These are phyloP conservation scores for Tiaroga cobitis DNA, from an alignment of 2,797 vertebrate genomes.

Conservation along the genomic window DNA sequence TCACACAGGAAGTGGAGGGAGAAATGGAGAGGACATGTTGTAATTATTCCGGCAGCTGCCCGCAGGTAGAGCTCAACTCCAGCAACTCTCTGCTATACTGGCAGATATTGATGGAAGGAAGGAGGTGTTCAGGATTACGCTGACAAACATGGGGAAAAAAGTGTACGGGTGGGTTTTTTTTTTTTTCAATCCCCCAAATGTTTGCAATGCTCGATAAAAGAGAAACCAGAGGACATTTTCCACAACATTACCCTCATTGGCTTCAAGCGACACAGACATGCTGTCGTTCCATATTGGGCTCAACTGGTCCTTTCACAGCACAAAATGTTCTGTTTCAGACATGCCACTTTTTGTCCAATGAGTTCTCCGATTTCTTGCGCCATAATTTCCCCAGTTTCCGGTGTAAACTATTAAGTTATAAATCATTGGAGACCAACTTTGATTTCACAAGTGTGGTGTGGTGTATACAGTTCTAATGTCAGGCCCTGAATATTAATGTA, in stretches of 20 bases:
- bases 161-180: not conserved
- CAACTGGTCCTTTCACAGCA: constrained; percentile 20
- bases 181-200: not conserved
- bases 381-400: constrained; percentile 9
- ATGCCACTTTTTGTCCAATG: constrained; percentile 18
- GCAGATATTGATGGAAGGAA: constrained; percentile 52
- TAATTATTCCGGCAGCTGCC: constrained; percentile 53
- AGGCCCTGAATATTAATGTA: not conserved
- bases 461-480: not conserved
- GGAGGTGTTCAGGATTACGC: constrained; percentile 39
- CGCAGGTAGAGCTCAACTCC: constrained; percentile 45
- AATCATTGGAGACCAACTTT: constrained; percentile 11
- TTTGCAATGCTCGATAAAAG: constrained; percentile 20
- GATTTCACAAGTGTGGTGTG: not conserved
- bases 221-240: constrained; percentile 22
- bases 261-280: constrained; percentile 8
- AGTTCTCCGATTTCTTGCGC: not conserved
- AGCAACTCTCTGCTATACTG: constrained; percentile 32
- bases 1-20: constrained; percentile 66
- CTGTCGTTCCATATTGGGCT: constrained; percentile 37
- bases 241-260: constrained; percentile 44
- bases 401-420: constrained; percentile 22
- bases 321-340: constrained; percentile 26
- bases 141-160: constrained; percentile 24
- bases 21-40: constrained; percentile 51